These are phyloP conservation scores for Acrocera orbiculus DNA, from an alignment of 2,888 invertebrate species.

Conservation along the genomic window DNA sequence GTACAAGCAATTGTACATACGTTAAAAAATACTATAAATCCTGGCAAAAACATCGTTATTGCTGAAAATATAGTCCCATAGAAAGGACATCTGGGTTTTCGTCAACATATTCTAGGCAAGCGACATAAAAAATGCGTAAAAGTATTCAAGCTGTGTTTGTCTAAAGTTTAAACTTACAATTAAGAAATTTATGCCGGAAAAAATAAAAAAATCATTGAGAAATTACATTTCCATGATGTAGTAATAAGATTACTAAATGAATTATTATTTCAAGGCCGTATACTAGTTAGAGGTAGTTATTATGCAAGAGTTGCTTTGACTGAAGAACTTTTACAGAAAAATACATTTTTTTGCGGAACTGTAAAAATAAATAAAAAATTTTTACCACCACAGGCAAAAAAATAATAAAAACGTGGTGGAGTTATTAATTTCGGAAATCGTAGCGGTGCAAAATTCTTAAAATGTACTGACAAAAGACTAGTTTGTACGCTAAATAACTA, in stretches of 20 bases:
- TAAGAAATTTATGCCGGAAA: no score
- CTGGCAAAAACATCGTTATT: constrained; percentile 17
- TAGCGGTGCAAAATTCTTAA: constrained; percentile 15
- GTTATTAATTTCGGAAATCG: constrained; percentile 16
- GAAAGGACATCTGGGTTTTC: no score
- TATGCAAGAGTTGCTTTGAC: constrained; percentile 16
- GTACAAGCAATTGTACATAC: constrained; percentile 2
- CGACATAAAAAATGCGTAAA: no score
- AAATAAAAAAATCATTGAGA: no score
- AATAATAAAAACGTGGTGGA: constrained; percentile 14
- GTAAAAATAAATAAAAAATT: constrained; percentile 14
- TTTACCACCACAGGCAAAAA: constrained; percentile 15
- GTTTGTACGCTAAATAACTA: constrained; percentile 7
- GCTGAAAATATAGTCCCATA: constrained; percentile 22
- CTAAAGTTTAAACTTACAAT: no score
- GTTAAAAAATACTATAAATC: constrained; percentile 8
- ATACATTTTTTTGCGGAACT: constrained; percentile 14
- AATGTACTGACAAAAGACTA: constrained; percentile 16
- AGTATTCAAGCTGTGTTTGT: no score
- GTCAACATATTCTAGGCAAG: no score
- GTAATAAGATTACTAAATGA: no score
- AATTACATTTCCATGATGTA: no score
- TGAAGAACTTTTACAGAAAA: constrained; percentile 1
- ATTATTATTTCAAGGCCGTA: constrained; percentile 11
- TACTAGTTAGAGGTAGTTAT: constrained; percentile 17